Percentiles rank a stretch among this genome's conserved stretches.
These are phyloP conservation scores for Watsonalla binaria DNA, from an alignment of 2,888 invertebrate genomes.

Conservation along the genomic window DNA sequence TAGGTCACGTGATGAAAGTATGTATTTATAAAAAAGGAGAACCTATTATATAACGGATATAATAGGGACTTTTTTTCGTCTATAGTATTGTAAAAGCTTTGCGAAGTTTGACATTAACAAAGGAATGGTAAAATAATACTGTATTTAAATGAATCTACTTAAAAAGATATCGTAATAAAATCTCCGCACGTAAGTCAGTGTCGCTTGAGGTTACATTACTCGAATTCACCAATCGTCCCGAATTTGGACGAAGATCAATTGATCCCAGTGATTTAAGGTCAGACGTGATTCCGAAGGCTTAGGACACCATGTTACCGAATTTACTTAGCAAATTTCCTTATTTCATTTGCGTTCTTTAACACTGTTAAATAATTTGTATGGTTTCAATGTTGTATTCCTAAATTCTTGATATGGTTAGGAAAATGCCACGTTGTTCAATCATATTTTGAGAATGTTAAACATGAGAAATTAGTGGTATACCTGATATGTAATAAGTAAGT, in stretches of 20 bases:
- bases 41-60: no score
- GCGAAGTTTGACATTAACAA: not conserved
- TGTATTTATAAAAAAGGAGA: no score
- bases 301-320: not conserved
- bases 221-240: conserved; percentile 38
- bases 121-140: not conserved
- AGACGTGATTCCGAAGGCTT: conserved; percentile 13
- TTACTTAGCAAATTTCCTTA: not conserved
- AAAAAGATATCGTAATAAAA: conserved; percentile 38
- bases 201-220: conserved; percentile 45
- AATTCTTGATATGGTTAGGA: not conserved
- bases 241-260: conserved; percentile 36
- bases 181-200: conserved; percentile 31
- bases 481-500: no score
- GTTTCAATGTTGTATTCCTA: not conserved
- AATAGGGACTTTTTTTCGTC: no score
- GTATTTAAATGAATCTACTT: conserved; percentile 4
- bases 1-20: no score
- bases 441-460: not conserved
- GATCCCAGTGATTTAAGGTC: conserved; percentile 24
- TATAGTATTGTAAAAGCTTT: no score
- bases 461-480: not conserved
- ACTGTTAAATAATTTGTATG: no score
- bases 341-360: no score
- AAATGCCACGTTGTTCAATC: no score